These are phyloP conservation scores for Dendrocincla fuliginosa DNA, from an alignment of 2,797 vertebrate genomes.

Conservation along the genomic window DNA sequence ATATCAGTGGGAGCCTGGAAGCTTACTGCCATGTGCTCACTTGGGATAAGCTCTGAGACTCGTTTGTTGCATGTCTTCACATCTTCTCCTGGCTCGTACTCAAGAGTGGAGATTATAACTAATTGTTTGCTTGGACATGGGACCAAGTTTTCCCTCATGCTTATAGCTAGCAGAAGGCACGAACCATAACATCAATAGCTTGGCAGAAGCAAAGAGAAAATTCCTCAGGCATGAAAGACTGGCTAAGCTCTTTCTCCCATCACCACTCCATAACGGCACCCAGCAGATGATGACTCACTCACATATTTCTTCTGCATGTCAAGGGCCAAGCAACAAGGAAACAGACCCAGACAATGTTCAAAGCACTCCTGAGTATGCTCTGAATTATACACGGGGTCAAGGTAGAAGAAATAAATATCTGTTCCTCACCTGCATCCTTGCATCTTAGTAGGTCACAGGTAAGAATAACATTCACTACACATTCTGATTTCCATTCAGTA, in stretches of 20 bases:
- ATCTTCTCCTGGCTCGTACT: constrained; percentile 27
- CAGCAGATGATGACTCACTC: not conserved
- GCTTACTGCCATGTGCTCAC: constrained; percentile 31
- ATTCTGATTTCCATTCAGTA: not conserved
- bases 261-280: not conserved
- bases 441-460: not conserved
- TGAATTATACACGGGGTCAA: not conserved
- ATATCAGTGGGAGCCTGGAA: constrained; percentile 45
- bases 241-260: not conserved
- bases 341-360: not conserved
- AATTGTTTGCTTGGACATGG: constrained; percentile 19
- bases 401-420: not conserved
- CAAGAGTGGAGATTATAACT: constrained; percentile 37
- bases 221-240: not conserved
- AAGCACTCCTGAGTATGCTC: not conserved
- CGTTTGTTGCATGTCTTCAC: not conserved
- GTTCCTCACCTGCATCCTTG: not conserved
- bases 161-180: not conserved
- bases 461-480: not conserved
- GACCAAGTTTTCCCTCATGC: not conserved
- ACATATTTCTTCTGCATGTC: not conserved
- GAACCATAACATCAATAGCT: not conserved
- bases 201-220: not conserved
- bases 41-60: constrained; percentile 19
- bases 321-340: not conserved